Conservation (phyloP, 2,113 vertebrate genomes). For the Coregonus clupeaformis region DNA sequence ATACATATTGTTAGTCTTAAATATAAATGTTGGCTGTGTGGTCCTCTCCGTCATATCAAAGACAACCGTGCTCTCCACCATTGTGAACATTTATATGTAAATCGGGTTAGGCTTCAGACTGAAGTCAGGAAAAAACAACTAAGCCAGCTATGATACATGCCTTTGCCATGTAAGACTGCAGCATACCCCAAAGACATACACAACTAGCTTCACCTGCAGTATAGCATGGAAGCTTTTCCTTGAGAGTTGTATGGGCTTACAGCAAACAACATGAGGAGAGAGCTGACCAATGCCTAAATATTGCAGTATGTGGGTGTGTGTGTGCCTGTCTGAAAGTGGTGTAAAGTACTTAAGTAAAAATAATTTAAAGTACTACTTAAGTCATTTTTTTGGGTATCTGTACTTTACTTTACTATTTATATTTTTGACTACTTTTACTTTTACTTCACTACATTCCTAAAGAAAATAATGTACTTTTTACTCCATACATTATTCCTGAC, state of each 20-base stretch:
- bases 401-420: too few species aligned
- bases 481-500: too few species aligned
- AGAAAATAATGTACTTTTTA: too few species aligned
- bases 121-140: slow-evolving; percentile 2
- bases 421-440: too few species aligned
- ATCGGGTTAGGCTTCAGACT: slow-evolving; percentile 21
- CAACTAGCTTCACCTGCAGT: neutral
- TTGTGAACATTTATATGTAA: slow-evolving; percentile 26
- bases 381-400: too few species aligned
- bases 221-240: slow-evolving; percentile 1
- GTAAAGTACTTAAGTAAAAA: too few species aligned
- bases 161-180: slow-evolving; percentile 25
- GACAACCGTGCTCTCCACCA: slow-evolving; percentile 18
- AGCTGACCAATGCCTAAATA: neutral
- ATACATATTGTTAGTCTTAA: slow-evolving; percentile 2
- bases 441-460: too few species aligned
- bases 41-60: slow-evolving; percentile 13
- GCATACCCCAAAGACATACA: slow-evolving; percentile 11
- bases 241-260: slow-evolving; percentile 3
- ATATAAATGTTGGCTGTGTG: slow-evolving; percentile 3
- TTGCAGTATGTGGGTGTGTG: too few species aligned
- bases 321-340: too few species aligned
- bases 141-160: slow-evolving; percentile 5
- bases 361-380: too few species aligned
- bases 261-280: neutral